Evolutionary conservation across 2,888 invertebrate species (phyloP), one percentile per base, ranked within the genome.

Genomic region (Galerucella nymphaeae): DNA sequence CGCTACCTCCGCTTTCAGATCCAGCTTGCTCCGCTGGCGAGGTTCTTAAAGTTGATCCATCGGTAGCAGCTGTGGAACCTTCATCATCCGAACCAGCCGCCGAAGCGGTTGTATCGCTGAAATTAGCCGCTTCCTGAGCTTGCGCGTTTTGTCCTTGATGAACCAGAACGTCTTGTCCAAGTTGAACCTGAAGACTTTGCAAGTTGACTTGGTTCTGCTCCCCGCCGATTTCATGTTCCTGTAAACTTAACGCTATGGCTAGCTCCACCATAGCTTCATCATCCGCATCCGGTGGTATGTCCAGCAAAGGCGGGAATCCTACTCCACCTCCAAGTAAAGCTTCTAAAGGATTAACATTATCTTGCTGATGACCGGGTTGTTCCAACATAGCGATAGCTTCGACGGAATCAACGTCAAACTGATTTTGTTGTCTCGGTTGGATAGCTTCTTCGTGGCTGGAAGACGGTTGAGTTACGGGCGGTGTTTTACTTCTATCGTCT

Each of bases 241-340:
- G 97, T 41, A 98, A 89, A 80, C 97, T 98, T 1, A 98, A 88
- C 0, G 98, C 98, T 76, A 98, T 97, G 2, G 98, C 98, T 76
- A 98, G 89, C 86, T 98, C 97, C 73, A 98, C 96, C 93, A 98
- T 97, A 0, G 97, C 94, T 86, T 98, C 98, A 85, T 98, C 98
- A 83, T 98, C 97, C 1, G 96, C 96, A 85, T 97, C 97, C n/a
- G 96, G 94, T 14, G 96, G 96, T 66, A 97, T 92, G 82, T 96
- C 96, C 9, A 97, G 88, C 38, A 97, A 86, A 0, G 93, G 94
- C 66, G 94, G 95, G 78, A 96, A 92, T 63, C 92, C 90, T 81
- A 87, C 83, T 10, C 87, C 88, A 23, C 86, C 86, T 6, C 88
- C 84, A 75, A 89, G 83, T 66, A 89, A 83, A 0, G 89, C 89